phyloP scores from a whole-genome alignment of 2,888 invertebrate species.

The Leucophenga montana region DNA sequence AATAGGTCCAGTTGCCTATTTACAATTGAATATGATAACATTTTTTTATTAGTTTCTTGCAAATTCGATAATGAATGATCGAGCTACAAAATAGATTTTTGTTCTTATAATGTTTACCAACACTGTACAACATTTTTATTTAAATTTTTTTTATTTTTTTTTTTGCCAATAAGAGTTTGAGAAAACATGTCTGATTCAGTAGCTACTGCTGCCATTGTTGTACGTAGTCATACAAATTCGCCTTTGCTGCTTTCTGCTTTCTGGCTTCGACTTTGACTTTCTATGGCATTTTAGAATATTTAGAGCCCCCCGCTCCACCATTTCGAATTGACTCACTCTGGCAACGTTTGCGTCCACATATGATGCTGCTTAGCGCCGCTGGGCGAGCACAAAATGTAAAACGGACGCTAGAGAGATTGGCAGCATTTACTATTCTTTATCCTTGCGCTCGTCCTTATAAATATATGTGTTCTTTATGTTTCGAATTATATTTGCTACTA shows the following conservation, averaged over 20 bases:
- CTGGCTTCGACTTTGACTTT: constrained; percentile 8
- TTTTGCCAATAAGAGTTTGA: neutral
- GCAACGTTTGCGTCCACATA: no score
- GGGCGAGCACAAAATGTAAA: neutral
- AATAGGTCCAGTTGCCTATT: no score
- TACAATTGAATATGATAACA: no score
- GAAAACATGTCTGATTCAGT: constrained; percentile 7
- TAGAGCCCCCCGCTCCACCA: neutral
- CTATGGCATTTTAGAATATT: constrained; percentile 16
- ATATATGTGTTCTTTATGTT: no score
- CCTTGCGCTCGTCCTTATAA: neutral
- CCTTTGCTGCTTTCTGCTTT: neutral
- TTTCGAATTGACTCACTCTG: neutral
- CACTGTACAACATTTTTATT: neutral
- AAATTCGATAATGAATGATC: no score
- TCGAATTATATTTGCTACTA: no score
- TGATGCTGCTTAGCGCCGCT: no score
- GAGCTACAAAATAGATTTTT: no score
- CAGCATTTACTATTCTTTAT: neutral
- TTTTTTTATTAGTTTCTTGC: no score
- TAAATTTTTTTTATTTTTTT: neutral
- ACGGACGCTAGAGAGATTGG: constrained; percentile 12
- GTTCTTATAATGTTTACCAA: no score
- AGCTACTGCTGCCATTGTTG: neutral
- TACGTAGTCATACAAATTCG: neutral